Evolutionary conservation across 2,888 invertebrate genomes (phyloP), one percentile per base, ranked within the genome.

Genomic region (Limnephilus marmoratus): DNA sequence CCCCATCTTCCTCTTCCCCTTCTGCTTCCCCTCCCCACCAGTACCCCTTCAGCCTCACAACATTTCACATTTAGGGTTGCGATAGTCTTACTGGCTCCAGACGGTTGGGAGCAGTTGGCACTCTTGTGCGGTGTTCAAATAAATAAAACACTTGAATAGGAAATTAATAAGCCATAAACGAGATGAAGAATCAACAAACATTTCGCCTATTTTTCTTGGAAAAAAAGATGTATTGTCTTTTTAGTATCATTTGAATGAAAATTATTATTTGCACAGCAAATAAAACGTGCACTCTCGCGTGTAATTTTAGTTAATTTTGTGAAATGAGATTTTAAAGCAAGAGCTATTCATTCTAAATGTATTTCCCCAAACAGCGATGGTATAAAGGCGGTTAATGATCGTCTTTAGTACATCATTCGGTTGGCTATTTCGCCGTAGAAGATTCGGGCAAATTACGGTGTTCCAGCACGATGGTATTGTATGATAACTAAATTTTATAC

Each of bases 301-400:
- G 24, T 68, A 68, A 24, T n/a, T 68, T 68, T 68, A 24, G 68
- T 68, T 68, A 68, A 68, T 68, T 68, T 68, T 24, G 9, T 68
- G 68, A 68, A 68, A 68, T 68, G 24, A 83, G 24, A 83, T 83
- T 37, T 83, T 83, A 24, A 37, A 34, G 34, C 24, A 37, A 34
- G 37, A 37, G 41, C 37, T 37, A 37, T 34, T 83, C 37, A 83
- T 83, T 83, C 24, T 11, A 37, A 83, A 18, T 83, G 34, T 83
- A 83, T 83, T 37, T 83, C n/a, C 83, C 83, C 24, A 31, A 83
- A 83, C 83, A 24, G 83, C n/a, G 9, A 68, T 68, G 7, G 0
- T 83, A 83, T 83, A 83, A 83, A 83, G 37, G 41, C 83, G 41
- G 34, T 83, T 83, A 83, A 83, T 34, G 34, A 83, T 18, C 37